Conservation (phyloP, 2,113 vertebrate genomes). For the Orcinus orca region DNA sequence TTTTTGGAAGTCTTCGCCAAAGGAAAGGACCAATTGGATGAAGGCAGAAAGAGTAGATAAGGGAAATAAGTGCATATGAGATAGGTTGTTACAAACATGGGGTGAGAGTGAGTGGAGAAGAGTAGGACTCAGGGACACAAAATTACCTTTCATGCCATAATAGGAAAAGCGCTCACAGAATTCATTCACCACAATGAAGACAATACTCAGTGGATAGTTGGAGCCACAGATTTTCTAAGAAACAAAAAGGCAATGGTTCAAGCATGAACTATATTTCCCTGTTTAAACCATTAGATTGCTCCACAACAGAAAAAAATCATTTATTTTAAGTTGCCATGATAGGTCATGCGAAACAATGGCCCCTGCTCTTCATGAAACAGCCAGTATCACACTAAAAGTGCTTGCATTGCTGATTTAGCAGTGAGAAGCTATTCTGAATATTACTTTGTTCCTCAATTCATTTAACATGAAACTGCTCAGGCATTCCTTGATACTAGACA, state of each 20-base stretch:
- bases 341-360: background rate
- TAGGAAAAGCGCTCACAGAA: conserved; percentile 99
- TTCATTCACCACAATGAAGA: conserved; percentile 97
- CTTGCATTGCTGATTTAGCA: background rate
- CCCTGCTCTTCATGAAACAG: background rate
- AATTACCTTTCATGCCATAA: conserved; percentile 98
- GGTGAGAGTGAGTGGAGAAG: background rate
- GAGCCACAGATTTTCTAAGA: conserved; percentile 93
- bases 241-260: conserved; percentile 63
- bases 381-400: background rate
- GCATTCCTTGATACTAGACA: background rate
- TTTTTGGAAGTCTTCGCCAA: background rate
- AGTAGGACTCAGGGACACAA: background rate
- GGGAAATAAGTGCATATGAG: background rate
- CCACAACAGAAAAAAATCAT: background rate
- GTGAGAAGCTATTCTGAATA: background rate
- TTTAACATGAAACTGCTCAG: background rate
- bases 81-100: background rate
- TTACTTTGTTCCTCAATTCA: background rate
- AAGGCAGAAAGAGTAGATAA: background rate
- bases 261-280: background rate
- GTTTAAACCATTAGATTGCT: background rate
- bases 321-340: background rate
- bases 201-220: conserved; percentile 95
- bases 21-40: conserved; percentile 9